Evolutionary conservation across 2,888 invertebrate species (phyloP), one percentile per base, ranked within the genome.

Genomic region (Tromatobia lineatoria): DNA sequence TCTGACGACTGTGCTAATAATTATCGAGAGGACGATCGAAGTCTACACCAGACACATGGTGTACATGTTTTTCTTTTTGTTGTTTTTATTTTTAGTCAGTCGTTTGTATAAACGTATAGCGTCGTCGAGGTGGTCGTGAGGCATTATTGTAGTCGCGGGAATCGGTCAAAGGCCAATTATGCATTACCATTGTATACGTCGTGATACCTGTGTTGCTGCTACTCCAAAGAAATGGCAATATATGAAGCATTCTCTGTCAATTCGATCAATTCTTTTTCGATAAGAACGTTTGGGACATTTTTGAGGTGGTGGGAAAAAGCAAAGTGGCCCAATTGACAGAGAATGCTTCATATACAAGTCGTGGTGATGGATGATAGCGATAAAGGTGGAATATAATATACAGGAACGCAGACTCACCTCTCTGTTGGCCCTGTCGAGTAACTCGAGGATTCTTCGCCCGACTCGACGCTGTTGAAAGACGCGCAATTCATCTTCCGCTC

Each of bases 391-490:
- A 29, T 38, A 18, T 25, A 69, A 18, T 69, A 70, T 52, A 50
- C 13, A 20, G 20, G 45, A 45, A 47, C 45, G 18, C 29, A 34
- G 29, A 77, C 87, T 91, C 86, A 94, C 94, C 94, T 94, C 91
- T 95, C 95, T 10, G 95, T 95, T 6, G 94, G 95, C 88, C 95
- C 95, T 83, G 95, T 95, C 83, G 95, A 95, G 73, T 95, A 95
- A 78, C 95, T 94, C 86, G 95, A 95, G 7, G 95, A 95, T 83
- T 95, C 95, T 87, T 95, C 96, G 61, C 93, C 93, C 45, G 95
- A 95, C 88, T 95, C 95, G 13, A 95, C 93, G 66, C 95, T 95
- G 90, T 95, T 95, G 86, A 96, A 94, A 80, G 96, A 96, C 83
- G 95, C 95, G 90, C 96, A 96, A 93, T 96, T 95, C 89, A 95